Base-by-base conservation (phyloP, 2,888 invertebrate genomes). In the Conistra vaccinii region DNA sequence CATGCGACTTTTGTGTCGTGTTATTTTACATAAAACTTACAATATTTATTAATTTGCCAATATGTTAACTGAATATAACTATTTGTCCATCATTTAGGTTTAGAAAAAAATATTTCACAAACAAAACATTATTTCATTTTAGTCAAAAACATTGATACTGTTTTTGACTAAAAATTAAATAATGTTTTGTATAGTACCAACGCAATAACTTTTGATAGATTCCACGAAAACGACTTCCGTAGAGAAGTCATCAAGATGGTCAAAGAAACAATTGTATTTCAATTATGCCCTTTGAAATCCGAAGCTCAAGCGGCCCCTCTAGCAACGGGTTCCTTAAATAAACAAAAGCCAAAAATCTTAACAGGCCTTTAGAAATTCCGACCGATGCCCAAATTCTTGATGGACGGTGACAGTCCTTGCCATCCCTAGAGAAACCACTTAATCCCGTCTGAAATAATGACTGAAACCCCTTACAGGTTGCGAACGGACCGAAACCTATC, bases 361-460 rank as follows among this genome's bases (percentile, higher is more conserved):
- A 84, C 84, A 83, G 69, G 77, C 67, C 62, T 73, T 81, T 84
- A 67, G 75, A 79, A 85, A 84, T 85, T 81, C 78, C 73, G 32
- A n/a, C 71, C 78, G 77, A 69, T 63, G 58, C 73, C 73, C 81
- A 79, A 83, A 87, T 83, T 73, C 81, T 86, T 89, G 89, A 90
- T 85, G 80, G 80, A 80, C 85, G 73, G 76, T 80, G 89, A 87
- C 90, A 91, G 89, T 80, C 70, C 88, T 87, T 88, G 69, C 71
- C 71, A 55, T 72, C 80, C 73, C 74, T 80, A 57, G 78, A 85
- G 83, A 89, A 86, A 90, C 89, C 89, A 86, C 86, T 88, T 92
- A 91, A 91, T 92, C 90, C 89, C 73, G 69, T 75, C 86, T 83
- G 79, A 88, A 89, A 90, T 90, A 90, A 90, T 89, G 90, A 87